phyloP scores from a whole-genome alignment of 2,797 vertebrate species.

The Hydrolagus colliei region DNA sequence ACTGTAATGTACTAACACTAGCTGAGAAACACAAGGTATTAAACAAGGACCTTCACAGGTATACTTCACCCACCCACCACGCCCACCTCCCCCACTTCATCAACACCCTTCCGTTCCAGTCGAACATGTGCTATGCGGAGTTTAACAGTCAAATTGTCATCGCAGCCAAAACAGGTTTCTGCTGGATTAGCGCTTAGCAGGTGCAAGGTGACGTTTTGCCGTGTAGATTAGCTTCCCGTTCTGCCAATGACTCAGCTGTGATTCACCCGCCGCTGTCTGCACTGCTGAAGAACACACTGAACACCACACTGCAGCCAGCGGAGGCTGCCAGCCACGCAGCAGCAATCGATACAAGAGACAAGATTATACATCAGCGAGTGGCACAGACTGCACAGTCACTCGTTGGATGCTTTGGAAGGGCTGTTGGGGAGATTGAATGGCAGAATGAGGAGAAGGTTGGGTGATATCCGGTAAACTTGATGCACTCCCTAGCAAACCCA shows the following conservation, averaged over 20 bases:
- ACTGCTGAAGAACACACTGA: background rate
- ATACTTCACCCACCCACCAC: too few species aligned
- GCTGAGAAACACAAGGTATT: background rate
- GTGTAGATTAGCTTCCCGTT: background rate
- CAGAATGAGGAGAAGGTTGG: background rate
- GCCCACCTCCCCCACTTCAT: too few species aligned
- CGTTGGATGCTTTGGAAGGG: background rate
- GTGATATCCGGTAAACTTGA: background rate
- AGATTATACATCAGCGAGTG: background rate
- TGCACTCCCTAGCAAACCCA: too few species aligned
- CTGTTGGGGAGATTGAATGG: background rate
- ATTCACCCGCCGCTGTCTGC: conserved; percentile 1
- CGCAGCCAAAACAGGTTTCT: background rate
- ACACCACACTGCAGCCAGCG: background rate
- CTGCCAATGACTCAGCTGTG: conserved; percentile 6
- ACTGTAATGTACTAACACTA: background rate
- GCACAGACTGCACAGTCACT: background rate
- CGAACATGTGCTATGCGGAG: background rate
- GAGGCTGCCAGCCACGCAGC: background rate
- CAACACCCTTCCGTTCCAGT: too few species aligned
- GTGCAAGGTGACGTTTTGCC: background rate
- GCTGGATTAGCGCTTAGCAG: background rate
- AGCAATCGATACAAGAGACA: background rate
- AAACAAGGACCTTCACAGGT: background rate
- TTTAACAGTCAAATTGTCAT: background rate